Evolutionary conservation across 2,888 invertebrate species (phyloP).

Genomic region (Metopia argyrocephala): DNA sequence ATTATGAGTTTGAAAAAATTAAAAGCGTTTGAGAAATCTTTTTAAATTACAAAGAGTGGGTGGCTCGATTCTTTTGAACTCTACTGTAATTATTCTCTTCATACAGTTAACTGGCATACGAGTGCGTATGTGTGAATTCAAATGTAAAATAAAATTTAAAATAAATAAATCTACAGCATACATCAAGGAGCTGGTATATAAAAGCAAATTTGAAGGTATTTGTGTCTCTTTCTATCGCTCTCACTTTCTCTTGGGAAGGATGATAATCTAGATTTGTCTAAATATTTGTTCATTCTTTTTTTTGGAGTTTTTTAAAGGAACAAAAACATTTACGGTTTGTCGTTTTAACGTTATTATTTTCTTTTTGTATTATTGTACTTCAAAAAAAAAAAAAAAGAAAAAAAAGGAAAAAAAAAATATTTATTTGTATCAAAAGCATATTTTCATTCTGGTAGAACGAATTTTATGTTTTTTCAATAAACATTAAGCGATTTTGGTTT

Average conservation of each 20-base stretch:
- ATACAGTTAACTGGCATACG: too few relatives aligned
- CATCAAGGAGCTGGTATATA: conserved; percentile 46
- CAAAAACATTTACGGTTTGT: conserved; percentile 34
- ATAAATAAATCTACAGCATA: conserved; percentile 44
- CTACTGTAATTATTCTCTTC: too few relatives aligned
- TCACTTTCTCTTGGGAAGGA: conserved; percentile 49
- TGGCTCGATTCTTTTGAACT: too few relatives aligned
- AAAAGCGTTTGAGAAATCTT: too few relatives aligned
- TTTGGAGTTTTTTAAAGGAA: conserved; percentile 39
- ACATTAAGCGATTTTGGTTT: conserved; percentile 79
- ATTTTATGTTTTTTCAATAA: conserved; percentile 79
- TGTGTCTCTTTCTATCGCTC: too few relatives aligned
- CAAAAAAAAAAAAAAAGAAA: too few relatives aligned
- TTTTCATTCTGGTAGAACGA: conserved; percentile 79
- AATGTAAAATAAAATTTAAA: conserved; percentile 56
- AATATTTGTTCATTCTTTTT: conserved; percentile 10
- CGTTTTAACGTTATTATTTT: neutral
- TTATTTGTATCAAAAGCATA: conserved; percentile 79
- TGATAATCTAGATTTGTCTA: conserved; percentile 44
- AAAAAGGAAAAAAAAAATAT: conserved; percentile 1
- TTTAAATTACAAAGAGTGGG: too few relatives aligned
- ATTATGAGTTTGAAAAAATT: too few relatives aligned
- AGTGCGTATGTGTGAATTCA: conserved; percentile 49
- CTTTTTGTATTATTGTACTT: conserved; percentile 5
- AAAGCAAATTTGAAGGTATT: conserved; percentile 11